A percentile compares a stretch with the other conserved stretches of the same genome.
These are phyloP conservation scores for Falco berigora DNA, from an alignment of 2,797 vertebrate genomes.

Conservation along the genomic window DNA sequence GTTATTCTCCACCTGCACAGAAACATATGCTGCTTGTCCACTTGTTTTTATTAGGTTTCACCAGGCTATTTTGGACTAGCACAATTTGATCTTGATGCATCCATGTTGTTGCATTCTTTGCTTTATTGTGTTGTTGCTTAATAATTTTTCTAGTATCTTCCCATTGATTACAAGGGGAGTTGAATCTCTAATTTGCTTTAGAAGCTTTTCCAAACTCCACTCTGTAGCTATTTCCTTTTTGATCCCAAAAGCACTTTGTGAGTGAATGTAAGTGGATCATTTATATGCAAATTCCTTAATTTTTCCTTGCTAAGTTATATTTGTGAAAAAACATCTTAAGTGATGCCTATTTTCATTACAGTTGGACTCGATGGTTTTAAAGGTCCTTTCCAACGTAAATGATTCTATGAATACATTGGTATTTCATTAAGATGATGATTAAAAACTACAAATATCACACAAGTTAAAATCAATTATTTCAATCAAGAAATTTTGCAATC, in stretches of 20 bases:
- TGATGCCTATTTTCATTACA: not conserved
- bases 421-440: not conserved
- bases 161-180: not conserved
- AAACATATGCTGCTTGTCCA: fast-evolving
- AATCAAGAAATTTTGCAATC: not conserved
- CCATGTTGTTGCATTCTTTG: not conserved
- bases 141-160: not conserved
- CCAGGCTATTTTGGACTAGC: not conserved
- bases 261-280: not conserved
- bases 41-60: not conserved
- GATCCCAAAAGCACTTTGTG: not conserved
- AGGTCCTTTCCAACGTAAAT: not conserved
- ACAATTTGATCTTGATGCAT: not conserved
- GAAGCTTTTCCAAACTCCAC: not conserved
- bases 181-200: not conserved
- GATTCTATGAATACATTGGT: not conserved
- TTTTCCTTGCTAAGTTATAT: not conserved
- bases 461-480: not conserved
- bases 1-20: not conserved
- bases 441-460: not conserved
- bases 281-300: not conserved
- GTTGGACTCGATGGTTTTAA: not conserved
- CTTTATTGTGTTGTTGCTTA: not conserved
- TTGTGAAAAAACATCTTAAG: not conserved
- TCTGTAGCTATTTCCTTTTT: not conserved